Percentiles rank a stretch among this genome's conserved stretches.
phyloP scores from a whole-genome alignment of 2,888 invertebrate species.

The Esperia sulphurella region DNA sequence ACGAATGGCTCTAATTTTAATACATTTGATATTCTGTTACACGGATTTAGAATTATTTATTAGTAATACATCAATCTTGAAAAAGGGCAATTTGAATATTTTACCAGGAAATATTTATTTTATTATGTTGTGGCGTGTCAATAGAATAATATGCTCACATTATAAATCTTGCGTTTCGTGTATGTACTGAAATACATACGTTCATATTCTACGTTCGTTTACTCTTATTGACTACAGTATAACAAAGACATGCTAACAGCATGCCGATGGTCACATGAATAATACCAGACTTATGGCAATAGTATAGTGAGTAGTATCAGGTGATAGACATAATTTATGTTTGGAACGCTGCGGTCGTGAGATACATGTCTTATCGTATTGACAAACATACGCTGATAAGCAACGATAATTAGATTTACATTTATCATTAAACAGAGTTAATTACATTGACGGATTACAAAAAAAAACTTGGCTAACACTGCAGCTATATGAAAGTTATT shows the following conservation, averaged over 20 bases:
- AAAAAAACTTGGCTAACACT: constrained; percentile 16
- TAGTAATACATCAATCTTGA: not conserved
- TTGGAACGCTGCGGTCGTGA: constrained; percentile 29
- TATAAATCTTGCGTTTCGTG: too few species aligned
- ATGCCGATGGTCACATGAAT: not conserved
- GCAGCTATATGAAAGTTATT: constrained; percentile 8
- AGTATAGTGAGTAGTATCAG: constrained; percentile 11
- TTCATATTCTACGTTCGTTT: too few species aligned
- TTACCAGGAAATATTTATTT: too few species aligned
- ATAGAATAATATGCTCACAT: too few species aligned
- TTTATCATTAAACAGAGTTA: constrained; percentile 20
- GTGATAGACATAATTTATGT: constrained; percentile 43
- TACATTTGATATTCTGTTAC: not conserved
- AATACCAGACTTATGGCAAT: constrained; percentile 16
- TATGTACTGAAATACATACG: too few species aligned
- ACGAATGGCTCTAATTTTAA: not conserved
- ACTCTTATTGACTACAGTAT: too few species aligned
- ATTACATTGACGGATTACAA: constrained; percentile 2
- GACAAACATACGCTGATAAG: constrained; percentile 30
- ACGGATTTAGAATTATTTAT: constrained; percentile 12
- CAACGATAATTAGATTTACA: constrained; percentile 32
- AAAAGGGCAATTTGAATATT: too few species aligned
- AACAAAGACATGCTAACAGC: too few species aligned
- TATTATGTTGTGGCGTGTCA: too few species aligned
- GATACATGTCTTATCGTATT: constrained; percentile 41